Conservation (phyloP, 2,888 invertebrate genomes). For the Colletes collaris region DNA sequence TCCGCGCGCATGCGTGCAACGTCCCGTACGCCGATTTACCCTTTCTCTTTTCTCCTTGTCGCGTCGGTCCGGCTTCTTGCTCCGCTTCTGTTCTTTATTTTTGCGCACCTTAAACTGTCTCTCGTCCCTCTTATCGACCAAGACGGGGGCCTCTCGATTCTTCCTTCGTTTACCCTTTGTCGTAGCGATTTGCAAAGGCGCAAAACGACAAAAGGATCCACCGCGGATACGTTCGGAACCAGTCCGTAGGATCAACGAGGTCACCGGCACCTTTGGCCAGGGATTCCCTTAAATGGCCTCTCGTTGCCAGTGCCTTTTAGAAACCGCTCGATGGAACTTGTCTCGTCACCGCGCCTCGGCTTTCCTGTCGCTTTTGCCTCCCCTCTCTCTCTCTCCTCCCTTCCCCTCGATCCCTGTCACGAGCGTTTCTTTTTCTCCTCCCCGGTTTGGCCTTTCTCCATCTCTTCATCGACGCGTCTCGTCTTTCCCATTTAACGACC, state of each 20-base stretch:
- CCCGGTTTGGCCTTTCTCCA: constrained; percentile 32
- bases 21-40: constrained; percentile 56
- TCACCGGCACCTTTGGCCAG: constrained; percentile 72
- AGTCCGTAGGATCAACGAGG: constrained; percentile 69
- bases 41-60: constrained; percentile 51
- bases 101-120: constrained; percentile 49
- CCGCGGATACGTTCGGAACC: constrained; percentile 59
- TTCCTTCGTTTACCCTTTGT: constrained; percentile 31
- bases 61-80: constrained; percentile 14
- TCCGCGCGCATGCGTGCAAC: constrained; percentile 42
- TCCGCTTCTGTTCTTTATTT: constrained; percentile 54
- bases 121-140: constrained; percentile 34
- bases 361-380: constrained; percentile 51
- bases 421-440: background rate
- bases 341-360: constrained; percentile 51
- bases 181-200: constrained; percentile 52
- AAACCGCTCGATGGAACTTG: constrained; percentile 66
- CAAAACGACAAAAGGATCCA: constrained; percentile 56
- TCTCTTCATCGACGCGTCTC: constrained; percentile 26
- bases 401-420: background rate
- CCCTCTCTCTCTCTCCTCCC: background rate
- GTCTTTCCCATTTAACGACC: constrained; percentile 34
- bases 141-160: constrained; percentile 15
- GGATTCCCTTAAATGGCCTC: constrained; percentile 79
- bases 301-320: constrained; percentile 78